phyloP scores from a whole-genome alignment of 2,797 vertebrate species.

The Pseudochirops cupreus region DNA sequence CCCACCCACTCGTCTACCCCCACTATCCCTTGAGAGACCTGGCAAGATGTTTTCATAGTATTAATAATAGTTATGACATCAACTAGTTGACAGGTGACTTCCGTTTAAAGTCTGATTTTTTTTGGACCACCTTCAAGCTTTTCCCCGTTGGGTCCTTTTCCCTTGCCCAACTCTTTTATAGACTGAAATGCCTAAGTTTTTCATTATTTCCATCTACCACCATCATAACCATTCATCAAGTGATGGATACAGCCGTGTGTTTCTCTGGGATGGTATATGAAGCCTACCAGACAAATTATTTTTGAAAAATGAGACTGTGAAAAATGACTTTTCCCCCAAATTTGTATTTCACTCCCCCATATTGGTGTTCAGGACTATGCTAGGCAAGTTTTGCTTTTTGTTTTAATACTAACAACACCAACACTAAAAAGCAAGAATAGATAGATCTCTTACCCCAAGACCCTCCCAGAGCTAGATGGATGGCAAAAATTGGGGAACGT shows the following conservation, averaged over 20 bases:
- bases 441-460: not conserved
- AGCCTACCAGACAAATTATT: not conserved
- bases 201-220: not conserved
- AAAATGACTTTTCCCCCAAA: not conserved
- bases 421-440: not conserved
- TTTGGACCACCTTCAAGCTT: conserved; percentile 2
- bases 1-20: not conserved
- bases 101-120: conserved; percentile 29
- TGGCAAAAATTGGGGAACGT: not conserved
- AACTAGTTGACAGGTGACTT: not conserved
- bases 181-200: not conserved
- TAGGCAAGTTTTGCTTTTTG: conserved; percentile 22
- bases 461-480: not conserved
- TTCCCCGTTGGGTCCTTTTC: too few relatives aligned
- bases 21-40: not conserved
- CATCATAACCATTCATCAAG: not conserved
- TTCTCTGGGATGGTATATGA: not conserved
- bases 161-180: not conserved
- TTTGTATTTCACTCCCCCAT: not conserved
- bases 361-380: not conserved
- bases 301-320: conserved; percentile 6
- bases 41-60: not conserved
- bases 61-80: not conserved
- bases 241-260: not conserved
- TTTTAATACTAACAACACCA: not conserved